Conservation (phyloP, 2,888 invertebrate genomes). For the Tetragnatha montana region DNA sequence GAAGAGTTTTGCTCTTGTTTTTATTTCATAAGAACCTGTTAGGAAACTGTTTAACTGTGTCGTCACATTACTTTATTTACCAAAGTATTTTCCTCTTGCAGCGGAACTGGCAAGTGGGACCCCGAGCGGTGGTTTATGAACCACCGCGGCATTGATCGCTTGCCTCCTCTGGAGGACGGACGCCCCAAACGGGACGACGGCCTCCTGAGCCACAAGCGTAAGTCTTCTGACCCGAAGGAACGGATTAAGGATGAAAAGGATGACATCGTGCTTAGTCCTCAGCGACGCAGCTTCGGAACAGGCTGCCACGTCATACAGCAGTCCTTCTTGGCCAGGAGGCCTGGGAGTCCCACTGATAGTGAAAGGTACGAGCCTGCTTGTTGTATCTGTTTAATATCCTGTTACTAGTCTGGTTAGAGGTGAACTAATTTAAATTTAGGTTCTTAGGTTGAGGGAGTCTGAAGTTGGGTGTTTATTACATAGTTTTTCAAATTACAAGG, state of each 20-base stretch:
- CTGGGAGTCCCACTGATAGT: constrained; percentile 72
- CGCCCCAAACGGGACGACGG: constrained; percentile 74
- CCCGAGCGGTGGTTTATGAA: constrained; percentile 71
- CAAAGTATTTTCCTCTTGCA: constrained; percentile 14
- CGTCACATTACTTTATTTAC: too few species aligned
- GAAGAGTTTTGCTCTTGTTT: too few species aligned
- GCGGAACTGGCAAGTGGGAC: constrained; percentile 70
- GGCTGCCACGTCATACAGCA: constrained; percentile 86
- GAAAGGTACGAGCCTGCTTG: constrained; percentile 60
- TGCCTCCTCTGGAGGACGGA: constrained; percentile 73
- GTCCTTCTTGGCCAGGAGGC: constrained; percentile 66
- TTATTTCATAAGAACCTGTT: too few species aligned
- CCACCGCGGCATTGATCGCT: constrained; percentile 73
- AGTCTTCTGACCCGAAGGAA: constrained; percentile 78
- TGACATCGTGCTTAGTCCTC: constrained; percentile 89
- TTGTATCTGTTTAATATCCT: too few species aligned
- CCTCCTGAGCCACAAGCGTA: constrained; percentile 73
- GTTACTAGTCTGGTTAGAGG: too few species aligned
- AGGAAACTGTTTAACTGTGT: too few species aligned
- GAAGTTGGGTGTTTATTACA: too few species aligned
- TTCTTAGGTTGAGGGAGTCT: too few species aligned
- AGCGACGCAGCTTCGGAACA: constrained; percentile 89
- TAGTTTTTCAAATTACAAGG: too few species aligned
- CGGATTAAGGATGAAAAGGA: constrained; percentile 88
- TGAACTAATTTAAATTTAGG: too few species aligned